These are phyloP conservation scores for Mantis religiosa DNA, from an alignment of 2,888 invertebrate genomes.

Conservation along the genomic window DNA sequence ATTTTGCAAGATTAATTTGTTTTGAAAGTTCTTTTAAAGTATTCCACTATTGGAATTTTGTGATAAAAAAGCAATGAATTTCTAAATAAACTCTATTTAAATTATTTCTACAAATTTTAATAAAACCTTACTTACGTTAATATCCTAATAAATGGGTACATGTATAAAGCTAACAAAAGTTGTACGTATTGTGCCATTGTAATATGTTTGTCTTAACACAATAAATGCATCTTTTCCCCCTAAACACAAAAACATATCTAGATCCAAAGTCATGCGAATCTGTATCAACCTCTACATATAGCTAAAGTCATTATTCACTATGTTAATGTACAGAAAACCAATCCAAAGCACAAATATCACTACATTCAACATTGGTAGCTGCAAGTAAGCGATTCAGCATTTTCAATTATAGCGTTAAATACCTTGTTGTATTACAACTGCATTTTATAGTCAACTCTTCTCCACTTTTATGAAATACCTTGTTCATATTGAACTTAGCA, in stretches of 20 bases:
- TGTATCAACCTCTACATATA: background rate
- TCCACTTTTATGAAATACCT: background rate
- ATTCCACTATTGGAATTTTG: background rate
- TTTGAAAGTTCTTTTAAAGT: background rate
- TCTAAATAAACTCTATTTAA: background rate
- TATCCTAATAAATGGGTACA: background rate
- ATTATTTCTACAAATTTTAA: background rate
- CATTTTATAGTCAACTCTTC: background rate
- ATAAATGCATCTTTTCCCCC: background rate
- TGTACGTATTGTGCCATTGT: background rate
- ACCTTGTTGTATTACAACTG: background rate
- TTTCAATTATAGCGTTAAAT: background rate
- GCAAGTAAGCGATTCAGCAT: background rate
- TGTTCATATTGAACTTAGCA: too few relatives aligned
- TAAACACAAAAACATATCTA: background rate
- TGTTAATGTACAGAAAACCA: background rate
- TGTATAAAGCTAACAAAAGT: background rate
- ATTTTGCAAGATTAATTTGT: background rate
- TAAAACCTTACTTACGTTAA: background rate
- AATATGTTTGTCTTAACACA: background rate
- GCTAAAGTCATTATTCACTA: background rate
- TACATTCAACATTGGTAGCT: background rate
- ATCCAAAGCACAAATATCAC: background rate
- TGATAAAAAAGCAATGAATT: background rate
- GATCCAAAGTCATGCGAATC: background rate